These are phyloP conservation scores for Crambe crambe DNA, from an alignment of 37 sponge, comb jelly and placozoan species.

Conservation along the genomic window DNA sequence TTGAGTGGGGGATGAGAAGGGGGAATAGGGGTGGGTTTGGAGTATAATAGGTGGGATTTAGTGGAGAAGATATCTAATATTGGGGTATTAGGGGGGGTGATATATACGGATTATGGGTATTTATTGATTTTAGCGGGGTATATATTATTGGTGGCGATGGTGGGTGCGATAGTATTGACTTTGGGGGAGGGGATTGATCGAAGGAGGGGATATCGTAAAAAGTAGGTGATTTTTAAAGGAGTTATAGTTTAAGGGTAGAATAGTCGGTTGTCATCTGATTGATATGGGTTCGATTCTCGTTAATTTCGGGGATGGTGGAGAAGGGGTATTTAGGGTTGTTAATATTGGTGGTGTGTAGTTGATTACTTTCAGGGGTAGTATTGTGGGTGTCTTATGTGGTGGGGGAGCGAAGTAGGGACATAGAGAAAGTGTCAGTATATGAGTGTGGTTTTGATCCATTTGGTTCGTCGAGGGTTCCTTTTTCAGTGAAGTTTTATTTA, in stretches of 20 bases:
- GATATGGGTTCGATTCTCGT: constrained; percentile 1
- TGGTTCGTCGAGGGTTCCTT: constrained; percentile 74
- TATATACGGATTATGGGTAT: constrained; percentile 81
- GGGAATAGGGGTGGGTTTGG: not conserved
- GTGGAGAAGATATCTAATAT: constrained; percentile 43
- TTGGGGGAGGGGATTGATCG: constrained; percentile 35
- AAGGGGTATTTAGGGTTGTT: constrained; percentile 61
- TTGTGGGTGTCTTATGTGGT: constrained; percentile 76
- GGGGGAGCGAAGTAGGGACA: constrained; percentile 70
- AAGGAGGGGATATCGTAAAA: constrained; percentile 67
- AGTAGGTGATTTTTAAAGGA: constrained; percentile 60
- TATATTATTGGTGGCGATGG: constrained; percentile 87
- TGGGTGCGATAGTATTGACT: constrained; percentile 80
- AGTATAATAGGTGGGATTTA: constrained; percentile 30
- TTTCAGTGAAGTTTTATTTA: constrained; percentile 88
- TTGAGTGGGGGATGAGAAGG: not conserved
- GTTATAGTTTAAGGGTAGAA: not conserved
- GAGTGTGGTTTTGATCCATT: constrained; percentile 62
- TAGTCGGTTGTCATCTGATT: constrained; percentile 19
- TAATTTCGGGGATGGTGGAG: constrained; percentile 20
- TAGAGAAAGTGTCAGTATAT: constrained; percentile 1
- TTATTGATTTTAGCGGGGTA: constrained; percentile 82
- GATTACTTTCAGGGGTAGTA: constrained; percentile 70
- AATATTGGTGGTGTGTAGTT: constrained; percentile 68
- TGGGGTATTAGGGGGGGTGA: constrained; percentile 64